Evolutionary conservation across 2,113 vertebrate species (phyloP).

Genomic region (Anhinga anhinga): DNA sequence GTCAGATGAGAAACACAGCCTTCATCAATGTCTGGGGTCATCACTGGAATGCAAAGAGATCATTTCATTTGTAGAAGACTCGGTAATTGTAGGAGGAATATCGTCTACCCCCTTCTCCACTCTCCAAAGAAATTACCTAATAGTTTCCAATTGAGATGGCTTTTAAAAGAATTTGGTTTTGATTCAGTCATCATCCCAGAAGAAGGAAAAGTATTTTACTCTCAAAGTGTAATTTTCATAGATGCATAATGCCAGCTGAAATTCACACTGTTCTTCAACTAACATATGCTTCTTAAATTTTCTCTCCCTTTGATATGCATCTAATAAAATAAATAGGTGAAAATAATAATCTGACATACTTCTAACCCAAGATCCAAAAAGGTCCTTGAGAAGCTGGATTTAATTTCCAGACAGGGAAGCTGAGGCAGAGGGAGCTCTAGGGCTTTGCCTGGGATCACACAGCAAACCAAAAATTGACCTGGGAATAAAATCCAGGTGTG

Average conservation of each 20-base stretch:
- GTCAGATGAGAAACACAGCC: constrained; percentile 8
- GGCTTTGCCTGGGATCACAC: background rate
- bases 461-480: background rate
- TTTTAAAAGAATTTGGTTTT: constrained; percentile 28
- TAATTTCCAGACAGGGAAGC: background rate
- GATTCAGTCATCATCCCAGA: background rate
- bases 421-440: background rate
- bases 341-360: background rate
- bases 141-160: constrained; percentile 18
- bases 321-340: background rate
- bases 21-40: background rate
- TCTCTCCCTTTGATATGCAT: background rate
- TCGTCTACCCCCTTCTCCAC: background rate
- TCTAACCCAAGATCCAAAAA: background rate
- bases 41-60: constrained; percentile 1
- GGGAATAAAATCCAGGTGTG: background rate
- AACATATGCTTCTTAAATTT: background rate
- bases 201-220: constrained; percentile 9
- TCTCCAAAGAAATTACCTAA: constrained; percentile 37
- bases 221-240: background rate
- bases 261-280: background rate
- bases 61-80: background rate
- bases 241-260: background rate
- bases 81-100: constrained; percentile 8
- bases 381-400: background rate